Percentiles rank a stretch among this genome's conserved stretches.
Evolutionary conservation across 2,888 invertebrate genomes (phyloP).

Genomic region (Noctuana brunneofusca): DNA sequence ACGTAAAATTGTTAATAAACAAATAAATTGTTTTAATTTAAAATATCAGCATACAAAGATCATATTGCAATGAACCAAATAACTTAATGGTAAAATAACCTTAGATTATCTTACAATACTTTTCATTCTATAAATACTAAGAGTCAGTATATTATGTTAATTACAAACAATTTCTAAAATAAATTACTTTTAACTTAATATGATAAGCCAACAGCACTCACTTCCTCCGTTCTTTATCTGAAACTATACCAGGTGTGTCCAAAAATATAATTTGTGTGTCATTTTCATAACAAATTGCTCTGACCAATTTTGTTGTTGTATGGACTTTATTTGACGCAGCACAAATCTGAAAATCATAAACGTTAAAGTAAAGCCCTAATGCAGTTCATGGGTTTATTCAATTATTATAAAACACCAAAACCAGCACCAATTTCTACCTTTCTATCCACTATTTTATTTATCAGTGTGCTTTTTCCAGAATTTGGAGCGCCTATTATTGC

Average conservation of each 20-base stretch:
- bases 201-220: conserved; percentile 54
- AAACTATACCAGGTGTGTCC: conserved; percentile 96
- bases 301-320: conserved; percentile 89
- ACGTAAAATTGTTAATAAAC: too few relatives aligned
- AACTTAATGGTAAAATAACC: too few relatives aligned
- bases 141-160: too few relatives aligned
- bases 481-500: conserved; percentile 97
- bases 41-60: too few relatives aligned
- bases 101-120: too few relatives aligned
- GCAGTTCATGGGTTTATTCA: too few relatives aligned
- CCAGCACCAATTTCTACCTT: conserved; percentile 67
- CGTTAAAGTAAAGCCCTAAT: not conserved
- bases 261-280: conserved; percentile 94
- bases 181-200: not conserved
- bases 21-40: too few relatives aligned
- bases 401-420: not conserved
- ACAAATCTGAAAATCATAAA: conserved; percentile 86
- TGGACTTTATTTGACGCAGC: conserved; percentile 96
- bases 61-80: too few relatives aligned
- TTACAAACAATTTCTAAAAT: not conserved
- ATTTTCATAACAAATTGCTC: conserved; percentile 88
- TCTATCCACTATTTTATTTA: conserved; percentile 92
- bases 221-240: conserved; percentile 86
- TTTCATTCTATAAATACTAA: too few relatives aligned
- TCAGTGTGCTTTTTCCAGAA: conserved; percentile 97